A percentile compares a stretch with the other conserved stretches of the same genome.
phyloP scores from a whole-genome alignment of 2,113 vertebrate species.

The Telmatochromis brachygnathus region DNA sequence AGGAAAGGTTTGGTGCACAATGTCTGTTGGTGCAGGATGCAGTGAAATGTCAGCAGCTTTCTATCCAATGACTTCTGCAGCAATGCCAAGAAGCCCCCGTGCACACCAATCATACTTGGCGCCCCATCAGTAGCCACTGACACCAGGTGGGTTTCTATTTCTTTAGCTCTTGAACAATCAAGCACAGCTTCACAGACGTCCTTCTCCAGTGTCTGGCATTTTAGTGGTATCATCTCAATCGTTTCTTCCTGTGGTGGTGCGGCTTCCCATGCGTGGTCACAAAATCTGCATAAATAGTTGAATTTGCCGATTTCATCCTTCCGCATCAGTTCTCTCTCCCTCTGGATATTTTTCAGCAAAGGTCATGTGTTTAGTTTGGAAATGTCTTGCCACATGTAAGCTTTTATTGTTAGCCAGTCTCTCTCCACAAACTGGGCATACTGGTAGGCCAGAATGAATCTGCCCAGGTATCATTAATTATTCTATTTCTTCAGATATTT shows the following conservation, averaged over 20 bases:
- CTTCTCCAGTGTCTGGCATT: neutral
- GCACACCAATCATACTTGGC: neutral
- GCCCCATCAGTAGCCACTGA: neutral
- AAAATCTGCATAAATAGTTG: neutral
- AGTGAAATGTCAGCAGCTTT: neutral
- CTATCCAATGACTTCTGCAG: neutral
- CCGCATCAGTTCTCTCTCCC: neutral
- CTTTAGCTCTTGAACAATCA: neutral
- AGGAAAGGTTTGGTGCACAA: neutral
- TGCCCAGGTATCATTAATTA: neutral
- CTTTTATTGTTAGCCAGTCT: neutral
- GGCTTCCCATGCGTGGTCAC: neutral
- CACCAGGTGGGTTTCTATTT: neutral
- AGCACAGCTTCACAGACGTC: neutral
- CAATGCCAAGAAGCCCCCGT: neutral
- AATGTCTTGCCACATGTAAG: neutral
- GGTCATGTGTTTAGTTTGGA: neutral
- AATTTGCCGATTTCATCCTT: neutral
- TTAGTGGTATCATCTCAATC: neutral
- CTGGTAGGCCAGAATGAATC: neutral
- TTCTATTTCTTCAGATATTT: neutral
- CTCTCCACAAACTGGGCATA: neutral
- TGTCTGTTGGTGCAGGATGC: neutral
- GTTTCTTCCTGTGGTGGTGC: neutral
- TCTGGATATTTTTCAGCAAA: neutral